Conservation (phyloP, 1,140 invertebrate species). For the Adoxophyes honmai region DNA sequence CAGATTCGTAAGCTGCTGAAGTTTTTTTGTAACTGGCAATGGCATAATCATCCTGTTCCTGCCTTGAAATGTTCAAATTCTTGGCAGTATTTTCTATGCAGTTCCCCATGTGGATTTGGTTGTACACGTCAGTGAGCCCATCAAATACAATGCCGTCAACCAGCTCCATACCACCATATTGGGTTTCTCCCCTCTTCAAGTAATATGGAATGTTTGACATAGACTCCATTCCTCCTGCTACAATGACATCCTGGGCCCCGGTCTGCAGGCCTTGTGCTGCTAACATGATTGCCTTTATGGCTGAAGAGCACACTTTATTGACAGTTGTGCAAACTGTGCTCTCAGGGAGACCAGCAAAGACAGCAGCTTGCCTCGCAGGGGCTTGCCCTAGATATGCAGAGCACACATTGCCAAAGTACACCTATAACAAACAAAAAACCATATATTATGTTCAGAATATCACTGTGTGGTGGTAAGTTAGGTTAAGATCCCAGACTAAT, state of each 20-base stretch:
- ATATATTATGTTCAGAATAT: too few species aligned
- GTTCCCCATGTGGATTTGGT: conserved; percentile 99
- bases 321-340: conserved; percentile 95
- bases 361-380: conserved; percentile 94
- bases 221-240: conserved; percentile 99
- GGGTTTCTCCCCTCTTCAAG: conserved; percentile 89
- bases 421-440: conserved; percentile 62
- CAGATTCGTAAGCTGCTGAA: conserved; percentile 87
- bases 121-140: conserved; percentile 98
- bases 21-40: conserved; percentile 95
- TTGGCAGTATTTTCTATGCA: conserved; percentile 99
- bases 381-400: conserved; percentile 92
- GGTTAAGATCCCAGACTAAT: too few species aligned
- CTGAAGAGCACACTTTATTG: conserved; percentile 99
- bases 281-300: conserved; percentile 98
- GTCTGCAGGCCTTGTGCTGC: conserved; percentile 92
- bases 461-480: too few species aligned
- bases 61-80: conserved; percentile 89
- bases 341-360: conserved; percentile 94
- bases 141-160: conserved; percentile 97
- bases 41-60: conserved; percentile 97
- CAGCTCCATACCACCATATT: conserved; percentile 95
- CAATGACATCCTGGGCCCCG: conserved; percentile 90
- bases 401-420: conserved; percentile 98
- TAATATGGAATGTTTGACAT: conserved; percentile 99